These are phyloP conservation scores for Tragopan temminckii DNA, from an alignment of 2,797 vertebrate species.

Conservation along the genomic window DNA sequence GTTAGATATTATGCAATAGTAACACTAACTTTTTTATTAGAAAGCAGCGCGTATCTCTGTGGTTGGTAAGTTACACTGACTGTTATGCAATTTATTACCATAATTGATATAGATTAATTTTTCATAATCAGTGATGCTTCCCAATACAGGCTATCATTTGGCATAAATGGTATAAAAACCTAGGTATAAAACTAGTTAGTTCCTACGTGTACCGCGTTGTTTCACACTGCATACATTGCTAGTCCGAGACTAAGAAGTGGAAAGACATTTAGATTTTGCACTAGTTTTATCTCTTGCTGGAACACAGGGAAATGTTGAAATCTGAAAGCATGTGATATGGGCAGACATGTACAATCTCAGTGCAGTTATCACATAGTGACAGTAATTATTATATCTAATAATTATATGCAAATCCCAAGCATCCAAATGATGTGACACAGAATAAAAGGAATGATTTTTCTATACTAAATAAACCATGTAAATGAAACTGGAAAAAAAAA, in stretches of 20 bases:
- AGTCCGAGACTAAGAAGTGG: not conserved
- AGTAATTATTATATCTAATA: not conserved
- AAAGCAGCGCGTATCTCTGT: not conserved
- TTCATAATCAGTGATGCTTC: not conserved
- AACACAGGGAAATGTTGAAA: not conserved
- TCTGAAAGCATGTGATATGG: not conserved
- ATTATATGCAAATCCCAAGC: not conserved
- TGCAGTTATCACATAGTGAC: not conserved
- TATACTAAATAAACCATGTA: not conserved
- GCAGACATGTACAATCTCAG: not conserved
- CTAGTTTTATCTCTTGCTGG: not conserved
- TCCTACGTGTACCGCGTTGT: not conserved
- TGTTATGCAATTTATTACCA: not conserved
- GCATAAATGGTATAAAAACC: not conserved
- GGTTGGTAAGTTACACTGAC: not conserved
- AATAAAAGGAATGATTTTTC: not conserved
- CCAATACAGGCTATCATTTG: not conserved
- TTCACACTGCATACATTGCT: not conserved
- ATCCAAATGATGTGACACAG: not conserved
- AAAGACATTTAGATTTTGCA: not conserved
- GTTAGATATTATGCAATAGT: not conserved
- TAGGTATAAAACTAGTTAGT: not conserved
- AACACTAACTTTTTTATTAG: not conserved
- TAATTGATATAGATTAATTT: not conserved
- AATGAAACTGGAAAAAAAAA: not conserved